A percentile compares a stretch with the other conserved stretches of the same genome.
These are phyloP conservation scores for Bradypodion pumilum DNA, from an alignment of 2,797 vertebrate species.

Conservation along the genomic window DNA sequence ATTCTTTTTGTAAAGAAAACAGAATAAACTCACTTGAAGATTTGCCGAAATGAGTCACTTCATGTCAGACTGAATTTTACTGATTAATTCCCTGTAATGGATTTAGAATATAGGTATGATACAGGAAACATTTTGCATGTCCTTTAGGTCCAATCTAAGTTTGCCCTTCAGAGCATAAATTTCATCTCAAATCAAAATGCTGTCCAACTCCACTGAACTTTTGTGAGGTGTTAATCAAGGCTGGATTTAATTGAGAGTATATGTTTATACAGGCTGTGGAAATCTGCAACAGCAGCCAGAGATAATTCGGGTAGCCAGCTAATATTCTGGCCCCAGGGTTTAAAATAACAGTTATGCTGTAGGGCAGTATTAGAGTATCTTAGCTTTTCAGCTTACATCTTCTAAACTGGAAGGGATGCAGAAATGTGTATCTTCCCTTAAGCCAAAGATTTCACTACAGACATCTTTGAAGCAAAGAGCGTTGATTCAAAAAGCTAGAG, in stretches of 20 bases:
- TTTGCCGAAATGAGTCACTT: neutral
- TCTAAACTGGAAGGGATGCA: slow-evolving; percentile 34
- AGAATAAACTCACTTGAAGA: neutral
- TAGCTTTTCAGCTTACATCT: neutral
- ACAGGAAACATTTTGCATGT: neutral
- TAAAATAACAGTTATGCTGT: slow-evolving; percentile 13
- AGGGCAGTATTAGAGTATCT: neutral
- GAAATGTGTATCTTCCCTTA: neutral
- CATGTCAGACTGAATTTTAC: neutral
- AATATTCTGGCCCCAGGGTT: neutral
- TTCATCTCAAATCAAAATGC: neutral
- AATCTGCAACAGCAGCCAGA: neutral
- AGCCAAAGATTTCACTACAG: slow-evolving; percentile 5
- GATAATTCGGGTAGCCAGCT: slow-evolving; percentile 4
- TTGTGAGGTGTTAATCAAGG: slow-evolving; percentile 21
- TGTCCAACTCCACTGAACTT: neutral
- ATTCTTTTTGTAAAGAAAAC: neutral
- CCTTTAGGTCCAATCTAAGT: neutral
- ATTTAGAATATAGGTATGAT: neutral
- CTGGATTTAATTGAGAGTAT: slow-evolving; percentile 24
- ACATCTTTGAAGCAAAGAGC: slow-evolving; percentile 13
- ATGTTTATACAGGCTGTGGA: slow-evolving; percentile 36
- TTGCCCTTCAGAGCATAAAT: slow-evolving; percentile 4
- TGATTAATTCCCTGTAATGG: neutral
- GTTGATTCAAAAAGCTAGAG: neutral